Conservation (phyloP, 2,888 invertebrate species). For the Fissipunctia ypsillon region DNA sequence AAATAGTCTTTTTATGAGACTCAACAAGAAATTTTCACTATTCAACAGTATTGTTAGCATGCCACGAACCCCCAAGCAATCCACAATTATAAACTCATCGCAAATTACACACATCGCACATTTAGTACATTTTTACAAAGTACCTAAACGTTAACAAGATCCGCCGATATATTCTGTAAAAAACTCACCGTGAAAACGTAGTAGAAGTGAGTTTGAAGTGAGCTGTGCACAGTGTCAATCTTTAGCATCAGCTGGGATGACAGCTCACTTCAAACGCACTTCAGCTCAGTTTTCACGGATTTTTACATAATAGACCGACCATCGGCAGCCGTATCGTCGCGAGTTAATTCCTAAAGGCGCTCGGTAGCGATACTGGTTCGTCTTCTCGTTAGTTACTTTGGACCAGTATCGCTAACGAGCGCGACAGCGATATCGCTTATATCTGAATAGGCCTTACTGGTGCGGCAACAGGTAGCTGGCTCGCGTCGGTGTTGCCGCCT, state of each 20-base stretch:
- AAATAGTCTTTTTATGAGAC: background rate
- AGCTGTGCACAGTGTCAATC: background rate
- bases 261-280: background rate
- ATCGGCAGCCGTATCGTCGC: background rate
- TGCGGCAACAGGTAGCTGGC: conserved; percentile 50
- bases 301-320: background rate
- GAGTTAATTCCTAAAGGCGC: conserved; percentile 25
- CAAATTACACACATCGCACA: background rate
- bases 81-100: background rate
- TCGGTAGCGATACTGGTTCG: no score
- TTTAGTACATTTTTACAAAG: background rate
- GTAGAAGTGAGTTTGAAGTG: background rate
- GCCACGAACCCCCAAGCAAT: background rate
- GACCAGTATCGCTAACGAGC: no score
- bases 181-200: background rate
- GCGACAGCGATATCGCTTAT: no score
- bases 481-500: background rate
- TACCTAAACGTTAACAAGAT: background rate
- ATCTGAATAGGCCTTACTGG: no score
- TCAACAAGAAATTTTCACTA: background rate
- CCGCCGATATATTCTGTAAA: background rate
- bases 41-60: background rate
- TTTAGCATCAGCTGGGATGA: background rate
- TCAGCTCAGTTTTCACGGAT: background rate
- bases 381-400: no score